Conservation (phyloP, 1,140 invertebrate species). For the Hycleus phaleratus region DNA sequence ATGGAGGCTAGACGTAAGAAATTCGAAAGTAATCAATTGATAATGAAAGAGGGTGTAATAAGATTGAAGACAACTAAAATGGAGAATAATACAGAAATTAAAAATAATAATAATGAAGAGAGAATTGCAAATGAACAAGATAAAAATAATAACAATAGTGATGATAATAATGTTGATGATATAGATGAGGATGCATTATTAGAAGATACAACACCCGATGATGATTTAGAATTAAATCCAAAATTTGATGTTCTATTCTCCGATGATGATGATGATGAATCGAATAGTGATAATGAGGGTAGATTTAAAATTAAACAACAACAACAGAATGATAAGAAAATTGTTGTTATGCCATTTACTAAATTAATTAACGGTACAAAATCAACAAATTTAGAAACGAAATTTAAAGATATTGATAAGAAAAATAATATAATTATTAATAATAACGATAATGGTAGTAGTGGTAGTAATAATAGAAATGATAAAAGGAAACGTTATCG, state of each 20-base stretch:
- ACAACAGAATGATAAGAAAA: constrained; percentile 6
- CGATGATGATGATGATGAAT: constrained; percentile 38
- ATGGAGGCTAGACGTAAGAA: constrained; percentile 36
- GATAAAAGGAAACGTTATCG: not conserved
- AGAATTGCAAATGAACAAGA: constrained; percentile 11
- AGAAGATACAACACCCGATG: constrained; percentile 14
- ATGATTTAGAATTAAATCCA: constrained; percentile 20
- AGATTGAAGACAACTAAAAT: constrained; percentile 31
- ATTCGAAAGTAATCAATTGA: constrained; percentile 34
- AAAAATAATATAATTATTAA: not conserved
- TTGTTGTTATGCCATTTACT: constrained; percentile 18
- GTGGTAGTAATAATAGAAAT: constrained; percentile 4
- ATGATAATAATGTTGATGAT: constrained; percentile 1
- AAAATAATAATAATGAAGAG: constrained; percentile 6
- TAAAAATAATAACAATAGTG: not conserved
- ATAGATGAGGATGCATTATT: constrained; percentile 25
- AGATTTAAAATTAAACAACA: constrained; percentile 32
- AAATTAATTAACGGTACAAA: constrained; percentile 24
- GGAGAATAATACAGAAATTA: not conserved
- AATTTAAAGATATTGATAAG: not conserved
- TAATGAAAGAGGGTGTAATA: constrained; percentile 34
- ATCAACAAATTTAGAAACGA: not conserved
- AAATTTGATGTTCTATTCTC: constrained; percentile 37
- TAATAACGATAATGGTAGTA: not conserved
- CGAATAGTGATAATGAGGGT: constrained; percentile 35